These are phyloP conservation scores for Bos indicus DNA, from an alignment of 2,113 vertebrate genomes.

Conservation along the genomic window DNA sequence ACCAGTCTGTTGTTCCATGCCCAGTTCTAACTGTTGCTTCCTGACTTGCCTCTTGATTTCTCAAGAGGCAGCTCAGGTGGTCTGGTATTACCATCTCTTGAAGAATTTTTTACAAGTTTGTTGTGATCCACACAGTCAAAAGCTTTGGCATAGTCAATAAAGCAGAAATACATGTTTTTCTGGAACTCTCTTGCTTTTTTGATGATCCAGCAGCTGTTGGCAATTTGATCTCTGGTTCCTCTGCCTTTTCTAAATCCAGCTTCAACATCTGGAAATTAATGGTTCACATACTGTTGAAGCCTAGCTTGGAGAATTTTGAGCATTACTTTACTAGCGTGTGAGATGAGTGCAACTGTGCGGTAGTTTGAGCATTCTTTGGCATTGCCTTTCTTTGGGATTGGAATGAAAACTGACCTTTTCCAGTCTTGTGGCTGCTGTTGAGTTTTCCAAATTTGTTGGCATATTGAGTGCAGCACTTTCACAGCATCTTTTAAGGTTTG, in stretches of 20 bases:
- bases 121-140: background rate
- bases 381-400: background rate
- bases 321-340: background rate
- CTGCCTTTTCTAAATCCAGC: background rate
- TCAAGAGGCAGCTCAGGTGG: background rate
- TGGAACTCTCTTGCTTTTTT: background rate
- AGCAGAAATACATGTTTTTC: background rate
- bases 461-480: background rate
- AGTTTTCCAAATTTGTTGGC: background rate
- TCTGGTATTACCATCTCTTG: background rate
- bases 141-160: background rate
- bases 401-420: background rate
- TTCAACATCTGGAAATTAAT: background rate
- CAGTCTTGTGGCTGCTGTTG: accelerated
- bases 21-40: background rate
- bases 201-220: background rate
- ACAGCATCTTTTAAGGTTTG: background rate
- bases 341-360: background rate
- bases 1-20: background rate
- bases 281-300: background rate
- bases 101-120: background rate
- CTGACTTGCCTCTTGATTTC: background rate
- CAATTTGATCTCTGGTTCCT: background rate
- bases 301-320: background rate
- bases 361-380: background rate